phyloP scores from a whole-genome alignment of 2,888 invertebrate genomes.

The Cancer borealis region DNA sequence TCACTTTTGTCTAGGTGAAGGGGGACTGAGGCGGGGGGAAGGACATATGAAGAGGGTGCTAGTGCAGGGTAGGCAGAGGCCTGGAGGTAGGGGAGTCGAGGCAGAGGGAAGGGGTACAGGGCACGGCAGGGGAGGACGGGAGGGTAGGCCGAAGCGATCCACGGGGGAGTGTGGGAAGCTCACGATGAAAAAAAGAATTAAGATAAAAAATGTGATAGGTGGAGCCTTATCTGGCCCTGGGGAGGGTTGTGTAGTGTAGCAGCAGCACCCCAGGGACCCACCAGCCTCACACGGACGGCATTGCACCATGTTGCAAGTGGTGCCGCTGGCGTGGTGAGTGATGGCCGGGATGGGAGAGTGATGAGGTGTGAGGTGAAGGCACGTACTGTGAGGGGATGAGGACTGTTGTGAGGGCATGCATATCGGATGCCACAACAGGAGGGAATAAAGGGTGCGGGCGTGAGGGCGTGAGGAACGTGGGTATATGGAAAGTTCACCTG shows the following conservation, averaged over 20 bases:
- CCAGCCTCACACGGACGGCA: not conserved
- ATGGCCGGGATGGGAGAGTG: not conserved
- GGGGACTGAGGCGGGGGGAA: not conserved
- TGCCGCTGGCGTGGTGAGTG: not conserved
- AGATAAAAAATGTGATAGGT: no score
- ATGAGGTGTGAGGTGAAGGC: not conserved
- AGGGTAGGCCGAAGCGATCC: no score
- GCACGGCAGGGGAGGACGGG: not conserved
- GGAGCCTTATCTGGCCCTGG: no score
- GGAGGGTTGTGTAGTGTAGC: not conserved
- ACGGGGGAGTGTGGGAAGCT: no score
- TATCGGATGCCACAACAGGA: not conserved
- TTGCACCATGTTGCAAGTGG: not conserved
- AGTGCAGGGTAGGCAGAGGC: not conserved
- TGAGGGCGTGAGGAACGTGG: not conserved
- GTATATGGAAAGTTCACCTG: not conserved
- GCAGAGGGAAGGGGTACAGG: no score
- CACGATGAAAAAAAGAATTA: no score
- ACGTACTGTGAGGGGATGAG: not conserved
- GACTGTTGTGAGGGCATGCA: not conserved
- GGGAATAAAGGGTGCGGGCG: not conserved
- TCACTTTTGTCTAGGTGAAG: not conserved
- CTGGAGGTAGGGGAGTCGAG: no score
- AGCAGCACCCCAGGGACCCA: not conserved
- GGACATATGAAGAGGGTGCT: not conserved